Base-by-base conservation (phyloP, 2,888 invertebrate genomes). In the Chromoteleia sp. region DNA sequence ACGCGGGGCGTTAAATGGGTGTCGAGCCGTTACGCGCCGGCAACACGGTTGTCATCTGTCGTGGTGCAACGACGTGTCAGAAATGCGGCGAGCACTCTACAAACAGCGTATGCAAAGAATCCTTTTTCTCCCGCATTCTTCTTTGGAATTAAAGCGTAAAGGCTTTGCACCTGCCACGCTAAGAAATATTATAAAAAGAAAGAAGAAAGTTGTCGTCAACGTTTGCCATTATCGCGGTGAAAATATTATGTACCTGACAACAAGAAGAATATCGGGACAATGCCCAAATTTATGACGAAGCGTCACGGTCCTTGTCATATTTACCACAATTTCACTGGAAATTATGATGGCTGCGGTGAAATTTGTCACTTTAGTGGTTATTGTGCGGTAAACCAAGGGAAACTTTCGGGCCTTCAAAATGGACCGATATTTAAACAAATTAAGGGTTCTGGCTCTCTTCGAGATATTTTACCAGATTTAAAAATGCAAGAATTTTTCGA, bases 21-120 rank as follows among this genome's bases (percentile, higher is more conserved):
- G 83, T 82, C 83, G 73, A 84, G 78, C 83, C 87, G 83, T 85
- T 84, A 84, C 84, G 45, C 52, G 80, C 65, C 48, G n/a, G 21
- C 8, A 1, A 2, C 21, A 48, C 19, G 19, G 19, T 48, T 21
- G 21, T 21, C 19, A 2, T 6, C 25, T 25, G 25, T 2, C n/a
- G n/a, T n/a, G n/a, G n/a, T n/a, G n/a, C n/a, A n/a, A n/a, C n/a
- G n/a, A n/a, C n/a, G n/a, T n/a, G n/a, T n/a, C n/a, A n/a, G n/a
- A n/a, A n/a, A n/a, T n/a, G n/a, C n/a, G n/a, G n/a, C n/a, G n/a
- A n/a, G n/a, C n/a, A n/a, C n/a, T n/a, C n/a, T n/a, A n/a, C n/a
- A n/a, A n/a, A n/a, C n/a, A n/a, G n/a, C n/a, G n/a, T n/a, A n/a
- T n/a, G n/a, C n/a, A n/a, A n/a, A n/a, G n/a, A n/a, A n/a, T n/a